Percentiles rank a stretch among this genome's conserved stretches.
Evolutionary conservation across 2,888 invertebrate species (phyloP).

Genomic region (Phortica magna): DNA sequence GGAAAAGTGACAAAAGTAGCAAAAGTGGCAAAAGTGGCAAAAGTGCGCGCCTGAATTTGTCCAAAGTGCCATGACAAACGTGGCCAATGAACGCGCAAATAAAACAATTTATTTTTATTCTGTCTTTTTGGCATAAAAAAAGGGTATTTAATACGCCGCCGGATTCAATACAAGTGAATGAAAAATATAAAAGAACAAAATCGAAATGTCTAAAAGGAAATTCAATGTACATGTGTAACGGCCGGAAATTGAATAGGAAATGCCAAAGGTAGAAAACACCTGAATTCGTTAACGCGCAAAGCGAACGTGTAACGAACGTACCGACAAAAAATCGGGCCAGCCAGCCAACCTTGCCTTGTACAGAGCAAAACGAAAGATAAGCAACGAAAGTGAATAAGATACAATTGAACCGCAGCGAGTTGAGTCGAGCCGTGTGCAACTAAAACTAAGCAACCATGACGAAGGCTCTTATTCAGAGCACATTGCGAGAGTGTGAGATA

Average conservation of each 20-base stretch:
- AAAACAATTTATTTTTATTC: not conserved
- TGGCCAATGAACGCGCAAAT: conserved; percentile 10
- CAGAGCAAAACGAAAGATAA: not conserved
- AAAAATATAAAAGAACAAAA: not conserved
- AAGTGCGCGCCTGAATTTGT: not conserved
- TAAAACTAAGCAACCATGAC: conserved; percentile 28
- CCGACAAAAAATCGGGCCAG: not conserved
- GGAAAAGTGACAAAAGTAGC: conserved; percentile 8
- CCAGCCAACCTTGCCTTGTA: not conserved
- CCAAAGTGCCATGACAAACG: not conserved
- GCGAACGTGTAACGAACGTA: not conserved
- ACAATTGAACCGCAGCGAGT: too few species aligned
- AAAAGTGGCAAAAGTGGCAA: too few species aligned
- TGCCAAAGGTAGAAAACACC: conserved; percentile 20
- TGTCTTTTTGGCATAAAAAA: not conserved
- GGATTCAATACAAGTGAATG: not conserved
- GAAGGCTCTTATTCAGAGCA: conserved; percentile 11
- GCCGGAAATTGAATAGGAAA: conserved; percentile 32
- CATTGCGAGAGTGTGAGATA: not conserved
- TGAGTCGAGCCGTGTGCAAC: not conserved
- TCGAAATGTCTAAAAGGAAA: conserved; percentile 15
- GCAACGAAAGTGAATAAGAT: not conserved
- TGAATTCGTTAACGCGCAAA: conserved; percentile 15
- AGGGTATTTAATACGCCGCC: not conserved
- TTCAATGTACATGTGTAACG: not conserved